Percentiles rank a stretch among this genome's conserved stretches.
Conservation (phyloP, 2,113 vertebrate genomes). For the Anas platyrhynchos region DNA sequence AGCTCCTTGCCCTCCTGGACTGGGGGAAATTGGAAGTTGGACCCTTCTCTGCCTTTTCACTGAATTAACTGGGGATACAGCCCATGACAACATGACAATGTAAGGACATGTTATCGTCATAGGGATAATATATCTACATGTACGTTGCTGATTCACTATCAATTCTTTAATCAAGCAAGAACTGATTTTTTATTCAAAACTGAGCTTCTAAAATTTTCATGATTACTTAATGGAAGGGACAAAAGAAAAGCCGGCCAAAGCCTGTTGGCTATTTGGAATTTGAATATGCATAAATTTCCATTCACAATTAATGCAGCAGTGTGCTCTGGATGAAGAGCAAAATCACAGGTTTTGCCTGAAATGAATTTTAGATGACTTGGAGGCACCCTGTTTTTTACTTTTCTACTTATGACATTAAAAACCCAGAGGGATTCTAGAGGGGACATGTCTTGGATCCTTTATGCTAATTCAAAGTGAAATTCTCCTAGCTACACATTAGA, state of each 20-base stretch:
- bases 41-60: neutral
- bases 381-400: neutral
- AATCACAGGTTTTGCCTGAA: constrained; percentile 17
- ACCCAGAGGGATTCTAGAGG: neutral
- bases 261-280: constrained; percentile 18
- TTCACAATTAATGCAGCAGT: constrained; percentile 15
- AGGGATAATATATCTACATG: neutral
- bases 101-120: neutral
- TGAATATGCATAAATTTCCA: constrained; percentile 48
- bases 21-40: neutral
- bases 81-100: neutral
- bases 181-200: neutral
- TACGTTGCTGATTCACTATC: neutral
- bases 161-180: neutral
- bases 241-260: neutral
- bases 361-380: constrained; percentile 25
- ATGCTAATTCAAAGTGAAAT: neutral
- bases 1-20: neutral
- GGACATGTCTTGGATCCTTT: neutral
- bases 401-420: neutral
- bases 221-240: neutral
- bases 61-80: neutral
- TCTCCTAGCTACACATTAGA: neutral
- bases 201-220: constrained; percentile 12
- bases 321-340: neutral